Base-by-base conservation (phyloP, 2,113 vertebrate genomes). In the Chelonoidis abingdonii region DNA sequence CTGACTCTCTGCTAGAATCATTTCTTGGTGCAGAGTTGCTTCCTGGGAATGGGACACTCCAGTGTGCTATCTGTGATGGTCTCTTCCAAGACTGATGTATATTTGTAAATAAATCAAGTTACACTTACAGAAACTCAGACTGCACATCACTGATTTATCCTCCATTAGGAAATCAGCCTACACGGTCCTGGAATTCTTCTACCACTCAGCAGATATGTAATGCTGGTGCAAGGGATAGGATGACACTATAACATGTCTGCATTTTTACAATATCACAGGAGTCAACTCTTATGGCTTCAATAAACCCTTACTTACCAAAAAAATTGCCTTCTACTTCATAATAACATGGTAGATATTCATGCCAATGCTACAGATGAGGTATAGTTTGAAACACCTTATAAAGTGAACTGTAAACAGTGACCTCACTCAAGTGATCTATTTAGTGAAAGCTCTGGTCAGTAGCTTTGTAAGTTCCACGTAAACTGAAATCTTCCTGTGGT, bases 331-430 rank as follows among this genome's bases (percentile, higher is more conserved):
- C 10, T 47, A 1, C 80, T 89, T 83, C 53, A 50, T 19, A 79
- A 2, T 35, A 57, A 1, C n/a, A 50, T 0, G 0, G 24, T n/a
- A 88, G 69, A 27, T 54, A n/a, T 2, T 50, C 29, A 4, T 75
- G 59, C 35, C 50, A 84, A 38, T 29, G 83, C 5, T 29, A 79
- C 12, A 75, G 76, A 12, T 0, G 0, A 81, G 5, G 27, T 38
- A 57, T 83, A 24, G 3, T n/a, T 24, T 25, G 50, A 12, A 91
- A 57, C 5, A 56, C 2, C 38, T 62, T 41, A 25, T 78, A 13
- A 80, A 54, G 83, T 13, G 24, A 85, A 53, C 54, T 79, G n/a
- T 50, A 56, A 62, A 22, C 41, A 78, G 38, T 41, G 10, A 56
- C 3, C 8, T 38, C 3, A 19, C 3, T 84, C 22, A 86, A 90